phyloP scores from a whole-genome alignment of 2,797 vertebrate genomes.

The Acanthopagrus latus region DNA sequence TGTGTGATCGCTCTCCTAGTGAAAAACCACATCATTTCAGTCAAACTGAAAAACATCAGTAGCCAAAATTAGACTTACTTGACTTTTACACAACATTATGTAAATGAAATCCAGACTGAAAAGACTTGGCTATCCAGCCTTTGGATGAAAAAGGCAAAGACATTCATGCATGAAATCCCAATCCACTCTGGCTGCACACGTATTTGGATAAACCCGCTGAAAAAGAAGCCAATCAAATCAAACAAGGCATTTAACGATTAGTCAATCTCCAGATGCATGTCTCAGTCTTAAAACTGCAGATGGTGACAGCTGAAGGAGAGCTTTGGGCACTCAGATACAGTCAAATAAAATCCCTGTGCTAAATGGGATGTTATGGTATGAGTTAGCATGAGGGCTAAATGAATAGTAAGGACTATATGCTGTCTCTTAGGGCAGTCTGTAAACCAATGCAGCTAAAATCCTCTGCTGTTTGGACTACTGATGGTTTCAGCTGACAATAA shows the following conservation, averaged over 20 bases:
- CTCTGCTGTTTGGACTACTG: background rate
- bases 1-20: background rate
- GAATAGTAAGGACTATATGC: background rate
- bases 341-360: constrained; percentile 18
- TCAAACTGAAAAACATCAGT: constrained; percentile 6
- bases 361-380: background rate
- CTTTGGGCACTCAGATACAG: background rate
- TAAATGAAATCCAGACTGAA: constrained; percentile 55
- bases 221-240: constrained; percentile 59
- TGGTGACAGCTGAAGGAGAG: constrained; percentile 12
- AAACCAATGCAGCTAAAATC: background rate
- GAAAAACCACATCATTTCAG: constrained; percentile 7
- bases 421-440: background rate
- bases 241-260: constrained; percentile 53
- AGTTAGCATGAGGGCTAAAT: background rate
- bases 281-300: constrained; percentile 27
- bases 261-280: constrained; percentile 12
- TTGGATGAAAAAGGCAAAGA: constrained; percentile 36
- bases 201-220: constrained; percentile 50
- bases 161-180: constrained; percentile 46
- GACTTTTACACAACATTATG: constrained; percentile 41
- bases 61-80: constrained; percentile 16
- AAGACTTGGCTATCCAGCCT: constrained; percentile 7
- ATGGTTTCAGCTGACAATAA: background rate
- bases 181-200: constrained; percentile 29